phyloP scores from a whole-genome alignment of 2,888 invertebrate species.

The Clanis bilineata region DNA sequence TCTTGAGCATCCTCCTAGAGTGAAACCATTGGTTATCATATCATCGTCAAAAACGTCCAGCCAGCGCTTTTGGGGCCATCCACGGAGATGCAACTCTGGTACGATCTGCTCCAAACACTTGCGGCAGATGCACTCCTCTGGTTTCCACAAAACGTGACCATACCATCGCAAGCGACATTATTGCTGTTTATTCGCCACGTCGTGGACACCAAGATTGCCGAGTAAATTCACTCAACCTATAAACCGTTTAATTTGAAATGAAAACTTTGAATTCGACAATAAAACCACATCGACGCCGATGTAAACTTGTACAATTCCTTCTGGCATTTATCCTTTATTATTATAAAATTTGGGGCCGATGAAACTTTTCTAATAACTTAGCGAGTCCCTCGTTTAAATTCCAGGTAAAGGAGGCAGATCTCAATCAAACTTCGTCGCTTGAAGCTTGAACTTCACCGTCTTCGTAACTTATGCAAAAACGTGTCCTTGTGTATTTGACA shows the following conservation, averaged over 20 bases:
- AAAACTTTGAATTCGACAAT: slow-evolving; percentile 42
- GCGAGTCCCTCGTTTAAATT: slow-evolving; percentile 61
- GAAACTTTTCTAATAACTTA: slow-evolving; percentile 66
- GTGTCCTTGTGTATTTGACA: slow-evolving; percentile 20
- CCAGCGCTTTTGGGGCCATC: no score
- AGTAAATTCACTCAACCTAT: slow-evolving; percentile 30
- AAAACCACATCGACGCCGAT: slow-evolving; percentile 38
- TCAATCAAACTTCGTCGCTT: slow-evolving; percentile 68
- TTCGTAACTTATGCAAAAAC: slow-evolving; percentile 50
- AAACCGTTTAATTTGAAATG: slow-evolving; percentile 28
- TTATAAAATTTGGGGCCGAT: slow-evolving; percentile 57
- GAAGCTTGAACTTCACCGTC: slow-evolving; percentile 52
- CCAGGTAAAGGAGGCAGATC: slow-evolving; percentile 60
- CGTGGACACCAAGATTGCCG: no score
- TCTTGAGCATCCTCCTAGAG: no score
- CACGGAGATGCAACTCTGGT: no score
- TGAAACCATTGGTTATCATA: no score
- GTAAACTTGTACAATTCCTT: slow-evolving; percentile 25
- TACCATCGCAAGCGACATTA: no score
- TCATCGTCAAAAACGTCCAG: no score
- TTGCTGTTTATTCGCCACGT: no score
- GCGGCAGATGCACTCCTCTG: no score
- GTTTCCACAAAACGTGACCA: no score
- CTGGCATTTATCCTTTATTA: slow-evolving; percentile 56
- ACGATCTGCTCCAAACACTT: no score